Percentiles rank a stretch among this genome's conserved stretches.
Conservation (phyloP, 1,140 invertebrate genomes). For the Penaeus japonicus region DNA sequence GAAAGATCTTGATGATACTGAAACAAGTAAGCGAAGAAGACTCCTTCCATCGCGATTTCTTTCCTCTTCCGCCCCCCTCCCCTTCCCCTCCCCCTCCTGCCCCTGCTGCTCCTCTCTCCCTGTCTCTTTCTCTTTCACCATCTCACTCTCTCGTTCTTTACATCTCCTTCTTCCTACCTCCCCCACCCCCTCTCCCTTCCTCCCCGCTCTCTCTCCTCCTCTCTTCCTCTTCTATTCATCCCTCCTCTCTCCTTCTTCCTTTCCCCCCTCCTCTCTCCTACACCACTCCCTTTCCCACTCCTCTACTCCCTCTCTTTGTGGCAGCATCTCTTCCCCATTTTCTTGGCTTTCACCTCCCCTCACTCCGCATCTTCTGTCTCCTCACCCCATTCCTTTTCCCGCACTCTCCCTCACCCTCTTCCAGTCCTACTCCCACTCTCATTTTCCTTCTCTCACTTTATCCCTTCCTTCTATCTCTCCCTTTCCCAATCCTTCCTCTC, state of each 20-base stretch:
- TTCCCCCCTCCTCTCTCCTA: not conserved
- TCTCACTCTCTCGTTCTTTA: not conserved
- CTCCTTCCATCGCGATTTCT: not conserved
- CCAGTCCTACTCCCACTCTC: not conserved
- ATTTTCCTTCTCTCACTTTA: not conserved
- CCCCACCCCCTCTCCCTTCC: not conserved
- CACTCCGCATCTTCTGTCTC: not conserved
- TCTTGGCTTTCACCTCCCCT: not conserved
- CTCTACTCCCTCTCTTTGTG: not conserved
- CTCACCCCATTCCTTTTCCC: not conserved
- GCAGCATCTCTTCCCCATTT: too few relatives aligned
- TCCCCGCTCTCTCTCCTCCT: not conserved
- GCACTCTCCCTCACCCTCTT: not conserved
- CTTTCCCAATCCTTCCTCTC: not conserved
- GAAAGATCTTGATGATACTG: too few relatives aligned
- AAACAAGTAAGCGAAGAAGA: too few relatives aligned
- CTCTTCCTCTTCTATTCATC: not conserved
- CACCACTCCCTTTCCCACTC: not conserved
- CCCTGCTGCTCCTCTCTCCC: not conserved
- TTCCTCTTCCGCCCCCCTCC: not conserved
- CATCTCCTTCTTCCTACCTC: not conserved
- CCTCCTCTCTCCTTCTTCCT: not conserved
- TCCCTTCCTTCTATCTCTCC: not conserved
- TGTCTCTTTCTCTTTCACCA: not conserved
- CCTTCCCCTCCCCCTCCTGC: not conserved